These are phyloP conservation scores for Monodelphis domestica DNA, from an alignment of 2,797 vertebrate genomes.

Conservation along the genomic window DNA sequence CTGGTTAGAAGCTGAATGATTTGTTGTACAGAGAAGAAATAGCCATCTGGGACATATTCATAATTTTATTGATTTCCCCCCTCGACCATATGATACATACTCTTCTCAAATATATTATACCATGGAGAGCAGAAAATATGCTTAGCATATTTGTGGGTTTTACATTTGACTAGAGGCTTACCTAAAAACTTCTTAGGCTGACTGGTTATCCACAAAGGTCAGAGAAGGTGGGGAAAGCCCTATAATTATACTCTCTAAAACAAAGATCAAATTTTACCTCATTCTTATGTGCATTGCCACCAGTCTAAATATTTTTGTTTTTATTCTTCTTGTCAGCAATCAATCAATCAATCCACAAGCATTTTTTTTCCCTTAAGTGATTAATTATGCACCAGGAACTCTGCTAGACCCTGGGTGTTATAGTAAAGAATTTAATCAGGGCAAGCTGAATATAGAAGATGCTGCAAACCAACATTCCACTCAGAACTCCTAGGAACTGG, in stretches of 20 bases:
- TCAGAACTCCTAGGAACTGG: no score
- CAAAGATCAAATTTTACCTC: background rate
- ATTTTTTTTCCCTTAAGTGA: background rate
- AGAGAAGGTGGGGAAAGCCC: background rate
- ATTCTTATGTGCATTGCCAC: background rate
- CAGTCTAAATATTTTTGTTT: background rate
- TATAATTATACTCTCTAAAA: background rate
- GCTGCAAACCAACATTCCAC: no score
- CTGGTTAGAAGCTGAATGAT: background rate
- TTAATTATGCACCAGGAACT: background rate
- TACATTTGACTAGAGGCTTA: background rate
- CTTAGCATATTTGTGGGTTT: background rate
- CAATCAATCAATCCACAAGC: background rate
- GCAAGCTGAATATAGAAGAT: no score
- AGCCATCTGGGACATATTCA: background rate
- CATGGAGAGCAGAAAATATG: background rate
- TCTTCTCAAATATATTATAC: background rate
- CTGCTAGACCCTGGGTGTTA: background rate
- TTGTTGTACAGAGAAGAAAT: background rate
- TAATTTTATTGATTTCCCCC: background rate
- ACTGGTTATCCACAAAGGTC: background rate
- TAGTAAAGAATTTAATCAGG: no score
- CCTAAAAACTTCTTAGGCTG: background rate
- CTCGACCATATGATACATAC: background rate
- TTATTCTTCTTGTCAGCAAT: background rate